Percentiles rank a stretch among this genome's conserved stretches.
phyloP scores from a whole-genome alignment of 1,140 invertebrate genomes.

The Drosophila arizonae region DNA sequence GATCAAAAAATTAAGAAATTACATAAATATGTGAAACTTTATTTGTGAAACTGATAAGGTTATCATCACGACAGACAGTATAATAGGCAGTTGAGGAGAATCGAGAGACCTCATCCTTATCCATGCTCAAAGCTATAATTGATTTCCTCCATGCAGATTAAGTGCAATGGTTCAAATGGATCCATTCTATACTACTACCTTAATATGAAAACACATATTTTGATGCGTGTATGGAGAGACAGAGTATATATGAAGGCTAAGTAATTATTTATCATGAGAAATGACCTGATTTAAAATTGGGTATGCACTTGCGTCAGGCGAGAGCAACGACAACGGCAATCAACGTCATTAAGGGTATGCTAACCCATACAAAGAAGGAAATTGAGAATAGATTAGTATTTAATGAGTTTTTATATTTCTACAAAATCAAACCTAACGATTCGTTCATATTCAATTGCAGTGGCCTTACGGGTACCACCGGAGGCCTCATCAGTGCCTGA shows the following conservation, averaged over 20 bases:
- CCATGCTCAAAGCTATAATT: no score
- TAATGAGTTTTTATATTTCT: conserved; percentile 75
- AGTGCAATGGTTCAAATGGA: no score
- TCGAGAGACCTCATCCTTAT: no score
- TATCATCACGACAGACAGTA: no score
- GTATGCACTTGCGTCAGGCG: conserved; percentile 14
- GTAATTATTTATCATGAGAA: conserved; percentile 31
- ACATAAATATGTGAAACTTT: no score
- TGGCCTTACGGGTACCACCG: conserved; percentile 37
- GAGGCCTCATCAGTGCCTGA: conserved; percentile 52
- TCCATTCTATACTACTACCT: no score
- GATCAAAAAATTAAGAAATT: no score
- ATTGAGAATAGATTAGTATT: conserved; percentile 82
- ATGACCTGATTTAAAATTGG: conserved; percentile 31
- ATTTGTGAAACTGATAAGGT: no score
- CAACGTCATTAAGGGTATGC: conserved; percentile 62
- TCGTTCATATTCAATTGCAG: conserved; percentile 70
- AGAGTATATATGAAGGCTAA: neutral
- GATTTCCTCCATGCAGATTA: no score
- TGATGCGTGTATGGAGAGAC: neutral
- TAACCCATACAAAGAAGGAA: conserved; percentile 46
- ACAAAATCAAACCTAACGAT: conserved; percentile 59
- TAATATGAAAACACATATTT: neutral
- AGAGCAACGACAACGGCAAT: conserved; percentile 38
- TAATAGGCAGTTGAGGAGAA: no score